Conservation (phyloP, 2,888 invertebrate genomes). For the Tholera decimalis region DNA sequence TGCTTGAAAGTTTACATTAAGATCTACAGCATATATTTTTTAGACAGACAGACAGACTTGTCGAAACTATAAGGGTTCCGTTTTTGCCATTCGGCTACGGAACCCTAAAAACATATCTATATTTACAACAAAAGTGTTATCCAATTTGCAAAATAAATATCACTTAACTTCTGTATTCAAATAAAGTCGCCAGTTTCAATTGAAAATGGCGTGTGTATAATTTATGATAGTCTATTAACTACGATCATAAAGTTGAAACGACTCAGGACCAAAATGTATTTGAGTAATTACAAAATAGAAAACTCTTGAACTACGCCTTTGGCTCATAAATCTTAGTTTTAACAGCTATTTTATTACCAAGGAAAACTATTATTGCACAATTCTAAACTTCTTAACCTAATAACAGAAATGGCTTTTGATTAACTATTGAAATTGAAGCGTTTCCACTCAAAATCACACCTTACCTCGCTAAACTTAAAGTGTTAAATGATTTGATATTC, state of each 20-base stretch:
- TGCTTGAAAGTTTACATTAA: too few species aligned
- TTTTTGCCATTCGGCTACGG: too few species aligned
- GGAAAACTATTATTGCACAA: conserved; percentile 80
- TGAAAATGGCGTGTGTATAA: conserved; percentile 23
- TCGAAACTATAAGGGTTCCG: too few species aligned
- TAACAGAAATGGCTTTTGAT: conserved; percentile 79
- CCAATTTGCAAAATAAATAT: too few species aligned
- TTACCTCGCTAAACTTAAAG: conserved; percentile 16
- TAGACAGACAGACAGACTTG: too few species aligned
- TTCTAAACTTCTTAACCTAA: conserved; percentile 77
- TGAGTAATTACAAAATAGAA: conserved; percentile 54
- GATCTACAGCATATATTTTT: too few species aligned
- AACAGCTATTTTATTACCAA: conserved; percentile 78
- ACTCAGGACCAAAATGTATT: conserved; percentile 35
- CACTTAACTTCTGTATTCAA: neutral
- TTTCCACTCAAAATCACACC: conserved; percentile 22
- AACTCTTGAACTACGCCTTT: conserved; percentile 50
- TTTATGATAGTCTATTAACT: conserved; percentile 36
- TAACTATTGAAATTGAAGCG: conserved; percentile 18
- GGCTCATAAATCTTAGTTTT: conserved; percentile 73
- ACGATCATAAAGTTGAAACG: conserved; percentile 40
- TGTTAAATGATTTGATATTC: conserved; percentile 13
- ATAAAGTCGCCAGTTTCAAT: conserved; percentile 7
- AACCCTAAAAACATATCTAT: too few species aligned
- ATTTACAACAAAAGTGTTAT: too few species aligned